Conservation (phyloP, 1,140 invertebrate genomes). For the Euura saliciscinereae region DNA sequence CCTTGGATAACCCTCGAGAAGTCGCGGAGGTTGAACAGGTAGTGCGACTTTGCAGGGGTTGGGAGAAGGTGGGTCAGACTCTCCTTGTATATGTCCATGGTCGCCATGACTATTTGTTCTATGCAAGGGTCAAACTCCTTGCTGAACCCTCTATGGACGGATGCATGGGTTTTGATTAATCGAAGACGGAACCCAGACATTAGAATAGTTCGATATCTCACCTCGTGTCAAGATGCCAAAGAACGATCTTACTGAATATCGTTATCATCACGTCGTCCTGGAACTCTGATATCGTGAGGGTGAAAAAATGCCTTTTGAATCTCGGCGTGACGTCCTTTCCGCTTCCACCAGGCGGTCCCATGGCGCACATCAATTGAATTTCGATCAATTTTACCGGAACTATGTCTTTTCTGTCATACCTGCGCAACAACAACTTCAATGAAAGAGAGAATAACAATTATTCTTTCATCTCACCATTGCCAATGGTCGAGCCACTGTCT, state of each 20-base stretch:
- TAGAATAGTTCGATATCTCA: not conserved
- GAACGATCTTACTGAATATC: constrained; percentile 90
- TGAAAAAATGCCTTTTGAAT: constrained; percentile 90
- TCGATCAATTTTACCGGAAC: constrained; percentile 86
- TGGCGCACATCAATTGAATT: constrained; percentile 85
- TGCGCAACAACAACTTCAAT: constrained; percentile 54
- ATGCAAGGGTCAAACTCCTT: constrained; percentile 95
- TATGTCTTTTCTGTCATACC: constrained; percentile 90
- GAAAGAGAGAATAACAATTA: not conserved
- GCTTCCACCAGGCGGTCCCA: constrained; percentile 82
- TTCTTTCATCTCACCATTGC: constrained; percentile 68
- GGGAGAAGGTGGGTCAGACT: constrained; percentile 84
- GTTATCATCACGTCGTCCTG: constrained; percentile 81
- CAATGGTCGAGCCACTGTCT: constrained; percentile 90
- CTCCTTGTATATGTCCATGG: constrained; percentile 86
- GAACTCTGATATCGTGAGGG: constrained; percentile 90
- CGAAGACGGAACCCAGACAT: not conserved
- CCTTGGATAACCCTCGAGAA: constrained; percentile 94
- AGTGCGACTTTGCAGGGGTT: constrained; percentile 90
- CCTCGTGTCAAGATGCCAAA: constrained; percentile 92
- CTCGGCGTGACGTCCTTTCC: constrained; percentile 85
- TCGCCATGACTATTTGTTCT: constrained; percentile 86
- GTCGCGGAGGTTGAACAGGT: constrained; percentile 94
- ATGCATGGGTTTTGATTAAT: constrained; percentile 12
- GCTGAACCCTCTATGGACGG: constrained; percentile 79